phyloP scores from a whole-genome alignment of 1,140 invertebrate genomes.

The Bombus terrestris region DNA sequence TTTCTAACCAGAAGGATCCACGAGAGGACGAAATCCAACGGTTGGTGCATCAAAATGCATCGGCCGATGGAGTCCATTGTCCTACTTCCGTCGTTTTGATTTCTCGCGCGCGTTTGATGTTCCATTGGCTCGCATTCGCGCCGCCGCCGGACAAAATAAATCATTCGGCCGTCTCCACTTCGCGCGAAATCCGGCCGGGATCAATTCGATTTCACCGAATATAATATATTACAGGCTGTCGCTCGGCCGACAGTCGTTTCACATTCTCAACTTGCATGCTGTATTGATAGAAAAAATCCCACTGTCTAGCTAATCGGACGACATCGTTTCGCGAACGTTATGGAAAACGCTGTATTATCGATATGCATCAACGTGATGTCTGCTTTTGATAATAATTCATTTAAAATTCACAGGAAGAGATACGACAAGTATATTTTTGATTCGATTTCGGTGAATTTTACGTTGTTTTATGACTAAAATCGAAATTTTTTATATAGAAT shows the following conservation, averaged over 20 bases:
- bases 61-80: constrained; percentile 58
- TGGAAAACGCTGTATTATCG: too few species aligned
- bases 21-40: not conserved
- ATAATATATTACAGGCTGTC: constrained; percentile 3
- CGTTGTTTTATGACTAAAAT: too few species aligned
- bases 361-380: too few species aligned
- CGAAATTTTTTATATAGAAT: too few species aligned
- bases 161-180: constrained; percentile 58
- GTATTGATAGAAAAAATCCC: not conserved
- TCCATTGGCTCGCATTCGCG: constrained; percentile 49
- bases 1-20: not conserved
- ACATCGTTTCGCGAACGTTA: too few species aligned
- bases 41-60: constrained; percentile 41
- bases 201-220: constrained; percentile 57
- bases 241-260: not conserved
- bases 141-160: constrained; percentile 57
- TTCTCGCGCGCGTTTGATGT: constrained; percentile 61
- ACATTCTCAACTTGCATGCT: not conserved
- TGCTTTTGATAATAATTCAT: too few species aligned
- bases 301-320: too few species aligned
- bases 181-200: constrained; percentile 52
- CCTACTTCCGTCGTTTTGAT: constrained; percentile 61
- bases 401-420: too few species aligned
- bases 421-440: too few species aligned
- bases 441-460: too few species aligned